These are phyloP conservation scores for Sebastes itinus DNA, from an alignment of 2,797 vertebrate species.

Conservation along the genomic window DNA sequence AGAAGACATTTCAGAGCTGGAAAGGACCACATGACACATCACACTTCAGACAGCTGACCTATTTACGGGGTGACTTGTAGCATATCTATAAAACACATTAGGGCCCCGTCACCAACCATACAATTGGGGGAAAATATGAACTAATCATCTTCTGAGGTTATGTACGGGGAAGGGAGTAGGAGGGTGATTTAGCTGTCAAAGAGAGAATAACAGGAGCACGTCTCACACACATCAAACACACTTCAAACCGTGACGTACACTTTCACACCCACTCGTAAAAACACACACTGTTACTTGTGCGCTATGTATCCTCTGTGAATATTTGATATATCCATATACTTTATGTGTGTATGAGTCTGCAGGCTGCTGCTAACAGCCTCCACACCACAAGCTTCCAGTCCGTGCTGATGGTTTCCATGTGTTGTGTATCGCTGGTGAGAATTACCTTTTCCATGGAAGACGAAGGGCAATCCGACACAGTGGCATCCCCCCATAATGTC, in stretches of 20 bases:
- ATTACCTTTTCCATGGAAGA: slow-evolving; percentile 64
- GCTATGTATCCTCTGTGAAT: slow-evolving; percentile 15
- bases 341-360: slow-evolving; percentile 50
- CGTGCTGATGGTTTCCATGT: slow-evolving; percentile 76
- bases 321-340: slow-evolving; percentile 30
- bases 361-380: slow-evolving; percentile 53
- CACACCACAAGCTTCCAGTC: slow-evolving; percentile 60
- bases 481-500: slow-evolving; percentile 68
- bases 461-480: slow-evolving; percentile 58
- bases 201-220: slow-evolving; percentile 64
- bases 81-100: slow-evolving; percentile 82
- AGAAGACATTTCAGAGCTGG: slow-evolving; percentile 81
- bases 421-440: slow-evolving; percentile 53
- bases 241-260: slow-evolving; percentile 48
- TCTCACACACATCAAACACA: slow-evolving; percentile 61
- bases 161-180: slow-evolving; percentile 30
- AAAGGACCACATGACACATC: slow-evolving; percentile 83
- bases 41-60: slow-evolving; percentile 83
- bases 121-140: slow-evolving; percentile 79
- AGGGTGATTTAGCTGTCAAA: slow-evolving; percentile 63
- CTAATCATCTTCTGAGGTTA: slow-evolving; percentile 75
- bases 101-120: slow-evolving; percentile 61
- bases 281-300: slow-evolving; percentile 28
- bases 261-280: slow-evolving; percentile 48
- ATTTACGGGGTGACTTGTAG: slow-evolving; percentile 81